phyloP scores from a whole-genome alignment of 2,113 vertebrate genomes.

The Taurulus bubalis region DNA sequence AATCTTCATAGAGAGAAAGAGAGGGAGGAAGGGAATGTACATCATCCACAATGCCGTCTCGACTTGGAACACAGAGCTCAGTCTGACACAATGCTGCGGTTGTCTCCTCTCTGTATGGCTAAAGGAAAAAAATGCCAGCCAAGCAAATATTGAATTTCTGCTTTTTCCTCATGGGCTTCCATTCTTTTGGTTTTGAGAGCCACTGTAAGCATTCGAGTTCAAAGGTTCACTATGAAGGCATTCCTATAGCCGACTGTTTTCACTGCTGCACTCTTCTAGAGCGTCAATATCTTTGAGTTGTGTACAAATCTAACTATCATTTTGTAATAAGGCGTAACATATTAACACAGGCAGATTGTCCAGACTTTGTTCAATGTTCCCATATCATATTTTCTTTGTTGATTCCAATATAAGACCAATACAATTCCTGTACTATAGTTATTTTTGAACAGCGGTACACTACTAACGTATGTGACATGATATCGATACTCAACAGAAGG shows the following conservation, averaged over 20 bases:
- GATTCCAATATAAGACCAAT: no score
- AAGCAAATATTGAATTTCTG: slow-evolving; percentile 71
- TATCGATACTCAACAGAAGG: no score
- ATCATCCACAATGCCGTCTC: slow-evolving; percentile 75
- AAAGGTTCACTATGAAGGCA: slow-evolving; percentile 26
- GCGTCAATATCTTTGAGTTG: no score
- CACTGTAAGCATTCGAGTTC: background rate
- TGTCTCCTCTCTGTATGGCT: slow-evolving; percentile 49
- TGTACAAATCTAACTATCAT: background rate
- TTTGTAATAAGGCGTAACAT: background rate
- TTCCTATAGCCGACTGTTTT: background rate
- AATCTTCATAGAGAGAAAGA: slow-evolving; percentile 32
- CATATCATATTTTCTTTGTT: no score
- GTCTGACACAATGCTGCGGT: slow-evolving; percentile 58
- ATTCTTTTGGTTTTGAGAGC: slow-evolving; percentile 27
- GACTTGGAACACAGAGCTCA: slow-evolving; percentile 30
- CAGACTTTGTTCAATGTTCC: background rate
- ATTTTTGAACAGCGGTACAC: no score
- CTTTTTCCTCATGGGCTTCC: slow-evolving; percentile 51
- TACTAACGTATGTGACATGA: no score
- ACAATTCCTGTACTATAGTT: no score
- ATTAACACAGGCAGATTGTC: background rate
- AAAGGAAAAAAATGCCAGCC: slow-evolving; percentile 52
- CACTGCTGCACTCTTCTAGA: background rate
- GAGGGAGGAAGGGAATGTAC: slow-evolving; percentile 28